A percentile compares a stretch with the other conserved stretches of the same genome.
phyloP scores from a whole-genome alignment of 2,888 invertebrate species.

The Tenthredo notha region DNA sequence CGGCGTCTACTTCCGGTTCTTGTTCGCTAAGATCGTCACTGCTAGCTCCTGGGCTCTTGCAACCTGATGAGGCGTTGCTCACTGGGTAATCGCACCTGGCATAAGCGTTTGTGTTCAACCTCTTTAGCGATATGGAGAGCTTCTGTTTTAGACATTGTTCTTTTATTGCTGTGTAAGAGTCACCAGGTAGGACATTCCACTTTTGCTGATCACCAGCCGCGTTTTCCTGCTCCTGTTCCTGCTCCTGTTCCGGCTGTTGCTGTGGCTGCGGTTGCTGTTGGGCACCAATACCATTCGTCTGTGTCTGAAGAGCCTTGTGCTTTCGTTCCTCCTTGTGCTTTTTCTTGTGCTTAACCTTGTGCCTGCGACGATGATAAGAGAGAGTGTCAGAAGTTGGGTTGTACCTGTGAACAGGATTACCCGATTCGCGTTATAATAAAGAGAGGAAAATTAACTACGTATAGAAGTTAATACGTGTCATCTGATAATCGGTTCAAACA shows the following conservation, averaged over 20 bases:
- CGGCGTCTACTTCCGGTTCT: constrained; percentile 73
- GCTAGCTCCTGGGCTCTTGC: constrained; percentile 78
- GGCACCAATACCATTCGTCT: constrained; percentile 6
- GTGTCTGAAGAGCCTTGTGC: constrained; percentile 67
- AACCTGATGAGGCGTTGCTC: constrained; percentile 78
- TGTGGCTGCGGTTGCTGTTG: constrained; percentile 56
- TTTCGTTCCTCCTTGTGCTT: constrained; percentile 85
- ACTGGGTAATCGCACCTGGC: constrained; percentile 79
- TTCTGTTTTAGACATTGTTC: constrained; percentile 87
- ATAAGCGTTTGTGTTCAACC: constrained; percentile 86
- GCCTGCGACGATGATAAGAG: constrained; percentile 80
- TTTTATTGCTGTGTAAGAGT: constrained; percentile 82
- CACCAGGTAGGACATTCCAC: constrained; percentile 76
- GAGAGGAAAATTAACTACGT: background rate
- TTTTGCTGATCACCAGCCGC: constrained; percentile 72
- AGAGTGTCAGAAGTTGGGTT: constrained; percentile 73
- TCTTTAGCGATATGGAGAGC: constrained; percentile 87
- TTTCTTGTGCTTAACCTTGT: constrained; percentile 89
- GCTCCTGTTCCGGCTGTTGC: constrained; percentile 54
- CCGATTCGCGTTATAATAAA: background rate
- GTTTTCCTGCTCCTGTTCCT: constrained; percentile 38
- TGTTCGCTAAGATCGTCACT: constrained; percentile 77
- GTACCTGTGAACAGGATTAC: constrained; percentile 65
- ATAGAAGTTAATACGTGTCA: background rate
- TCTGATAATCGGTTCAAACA: background rate